phyloP scores from a whole-genome alignment of 2,888 invertebrate species.

The Lissocephala sabroskyi region DNA sequence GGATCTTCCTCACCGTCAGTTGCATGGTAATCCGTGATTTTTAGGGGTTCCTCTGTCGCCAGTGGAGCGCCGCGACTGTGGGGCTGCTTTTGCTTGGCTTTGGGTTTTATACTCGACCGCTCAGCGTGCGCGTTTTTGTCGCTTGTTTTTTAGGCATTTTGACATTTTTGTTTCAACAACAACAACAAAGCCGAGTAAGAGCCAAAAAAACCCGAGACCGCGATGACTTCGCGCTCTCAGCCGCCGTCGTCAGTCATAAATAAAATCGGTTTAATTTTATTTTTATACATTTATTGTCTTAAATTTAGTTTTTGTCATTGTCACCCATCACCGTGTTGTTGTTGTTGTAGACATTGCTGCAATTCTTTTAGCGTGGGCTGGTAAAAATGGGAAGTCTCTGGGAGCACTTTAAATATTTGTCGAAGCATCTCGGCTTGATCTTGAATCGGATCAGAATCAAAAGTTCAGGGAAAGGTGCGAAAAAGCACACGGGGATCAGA shows the following conservation, averaged over 20 bases:
- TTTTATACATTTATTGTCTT: constrained; percentile 14
- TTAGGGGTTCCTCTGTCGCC: constrained; percentile 35
- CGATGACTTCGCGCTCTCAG: not conserved
- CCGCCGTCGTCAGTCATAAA: constrained; percentile 38
- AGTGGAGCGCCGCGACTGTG: constrained; percentile 43
- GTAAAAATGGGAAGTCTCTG: constrained; percentile 34
- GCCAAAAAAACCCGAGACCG: too few relatives aligned
- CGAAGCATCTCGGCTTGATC: not conserved
- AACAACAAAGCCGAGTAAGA: too few relatives aligned
- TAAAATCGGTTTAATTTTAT: constrained; percentile 50
- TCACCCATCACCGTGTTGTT: too few relatives aligned
- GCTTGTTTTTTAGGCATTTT: constrained; percentile 8
- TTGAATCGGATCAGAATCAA: too few relatives aligned
- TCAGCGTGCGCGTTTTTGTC: constrained; percentile 13
- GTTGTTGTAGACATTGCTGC: constrained; percentile 26
- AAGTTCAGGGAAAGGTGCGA: too few relatives aligned
- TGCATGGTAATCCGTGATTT: constrained; percentile 12
- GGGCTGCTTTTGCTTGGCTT: constrained; percentile 39
- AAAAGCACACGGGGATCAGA: too few relatives aligned
- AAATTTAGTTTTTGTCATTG: constrained; percentile 21
- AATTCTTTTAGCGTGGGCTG: constrained; percentile 37
- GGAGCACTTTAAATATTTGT: constrained; percentile 31
- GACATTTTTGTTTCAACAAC: constrained; percentile 24
- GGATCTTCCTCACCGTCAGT: constrained; percentile 5
- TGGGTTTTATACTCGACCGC: constrained; percentile 53